Base-by-base conservation (phyloP, 1,140 invertebrate genomes). In the Calephelis nemesis region DNA sequence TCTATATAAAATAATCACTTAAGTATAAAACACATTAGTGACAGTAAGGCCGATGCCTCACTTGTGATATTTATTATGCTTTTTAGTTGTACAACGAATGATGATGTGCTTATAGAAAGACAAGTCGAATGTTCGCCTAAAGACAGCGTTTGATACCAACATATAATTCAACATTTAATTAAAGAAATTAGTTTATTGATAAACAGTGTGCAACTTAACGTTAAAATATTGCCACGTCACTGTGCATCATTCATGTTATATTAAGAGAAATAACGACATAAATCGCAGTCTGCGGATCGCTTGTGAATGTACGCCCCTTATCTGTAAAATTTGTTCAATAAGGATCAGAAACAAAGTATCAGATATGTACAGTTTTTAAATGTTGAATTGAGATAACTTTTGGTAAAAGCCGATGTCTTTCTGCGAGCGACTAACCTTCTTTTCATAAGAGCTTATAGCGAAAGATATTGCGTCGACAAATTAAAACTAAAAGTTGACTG, bases 401-500 rank as follows among this genome's bases (percentile, higher is more conserved):
- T 7, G 42, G 42, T 45, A 45, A 45, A 45, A 9, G 7, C 1
- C 42, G 6, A 45, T 45, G 42, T 45, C 42, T 45, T 45, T 45
- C 5, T 45, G 42, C 42, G 42, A 45, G 8, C 42, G 42, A 45
- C 19, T 58, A 58, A 58, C 54, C 54, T 58, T 39, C 54, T 58
- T 12, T 58, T 19, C 11, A 58, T 58, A 58, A 58, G 54, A 65
- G 30, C 10, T 39, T 30, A 77, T 80, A 84, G 81, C 83, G 80
- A 85, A 82, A 75, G 69, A 81, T 87, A 91, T 91, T 88, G 85
- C 87, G 87, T 88, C 82, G 85, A 91, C 85, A 84, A 77, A 88
- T 90, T 89, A 89, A 85, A 91, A 90, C 85, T 88, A 90, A 90
- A 90, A 89, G 85, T 79, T 90, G 78, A 90, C 89, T 91, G 88